Evolutionary conservation across 2,888 invertebrate species (phyloP).

Genomic region (Gisinianus flammeolus): DNA sequence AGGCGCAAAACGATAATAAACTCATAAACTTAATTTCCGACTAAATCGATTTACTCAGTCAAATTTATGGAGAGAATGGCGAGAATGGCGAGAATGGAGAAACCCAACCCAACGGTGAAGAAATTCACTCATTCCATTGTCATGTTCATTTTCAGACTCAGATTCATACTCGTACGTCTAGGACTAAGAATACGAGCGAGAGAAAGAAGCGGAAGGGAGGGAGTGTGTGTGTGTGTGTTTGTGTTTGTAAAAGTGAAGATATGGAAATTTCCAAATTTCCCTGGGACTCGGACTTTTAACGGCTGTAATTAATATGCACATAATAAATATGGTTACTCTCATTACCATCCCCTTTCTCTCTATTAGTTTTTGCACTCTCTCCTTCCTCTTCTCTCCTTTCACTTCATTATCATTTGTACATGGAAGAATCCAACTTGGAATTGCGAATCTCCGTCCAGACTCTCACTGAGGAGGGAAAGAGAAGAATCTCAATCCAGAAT

Average conservation of each 20-base stretch:
- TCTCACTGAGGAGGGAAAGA: too few relatives aligned
- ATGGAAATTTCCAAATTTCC: background rate
- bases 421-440: too few relatives aligned
- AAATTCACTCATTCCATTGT: background rate
- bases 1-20: conserved; percentile 24
- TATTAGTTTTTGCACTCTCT: background rate
- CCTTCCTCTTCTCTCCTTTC: background rate
- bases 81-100: too few relatives aligned
- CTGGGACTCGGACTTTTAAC: conserved; percentile 1
- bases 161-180: too few relatives aligned
- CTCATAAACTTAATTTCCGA: conserved; percentile 33
- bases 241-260: background rate
- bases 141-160: too few relatives aligned
- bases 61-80: conserved; percentile 4
- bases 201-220: too few relatives aligned
- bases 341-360: background rate
- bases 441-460: too few relatives aligned
- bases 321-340: conserved; percentile 12
- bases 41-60: conserved; percentile 24
- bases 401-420: too few relatives aligned
- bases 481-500: too few relatives aligned
- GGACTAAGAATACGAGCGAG: too few relatives aligned
- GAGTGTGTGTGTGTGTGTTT: background rate
- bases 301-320: conserved; percentile 28
- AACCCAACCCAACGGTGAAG: too few relatives aligned